Percentiles rank a stretch among this genome's conserved stretches.
Conservation (phyloP, 2,888 invertebrate genomes). For the Orthosia cruda region DNA sequence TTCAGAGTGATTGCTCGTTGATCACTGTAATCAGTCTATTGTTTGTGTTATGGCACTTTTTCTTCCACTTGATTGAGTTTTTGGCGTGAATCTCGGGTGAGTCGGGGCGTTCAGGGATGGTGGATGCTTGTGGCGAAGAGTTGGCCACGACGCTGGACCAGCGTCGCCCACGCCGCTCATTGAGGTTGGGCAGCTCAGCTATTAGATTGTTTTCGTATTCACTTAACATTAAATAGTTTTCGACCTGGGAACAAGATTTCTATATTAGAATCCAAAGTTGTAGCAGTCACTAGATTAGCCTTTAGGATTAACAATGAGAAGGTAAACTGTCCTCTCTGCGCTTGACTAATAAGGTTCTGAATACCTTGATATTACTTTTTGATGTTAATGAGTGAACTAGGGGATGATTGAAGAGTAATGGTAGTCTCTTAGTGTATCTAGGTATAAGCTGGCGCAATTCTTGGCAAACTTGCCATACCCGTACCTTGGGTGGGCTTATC, state of each 20-base stretch:
- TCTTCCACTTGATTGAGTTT: constrained; percentile 88
- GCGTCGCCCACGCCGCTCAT: constrained; percentile 94
- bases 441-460: too few species aligned
- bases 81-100: constrained; percentile 84
- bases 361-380: too few species aligned
- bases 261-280: neutral
- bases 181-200: constrained; percentile 94
- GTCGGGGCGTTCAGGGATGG: constrained; percentile 79
- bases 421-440: too few species aligned
- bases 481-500: too few species aligned
- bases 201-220: constrained; percentile 97
- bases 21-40: constrained; percentile 95
- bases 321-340: neutral
- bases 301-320: neutral
- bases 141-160: constrained; percentile 93
- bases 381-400: neutral
- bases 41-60: constrained; percentile 91
- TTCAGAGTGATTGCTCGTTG: constrained; percentile 94
- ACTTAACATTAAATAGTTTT: constrained; percentile 96
- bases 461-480: too few species aligned
- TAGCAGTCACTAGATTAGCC: neutral
- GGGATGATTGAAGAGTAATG: neutral
- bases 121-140: constrained; percentile 78
- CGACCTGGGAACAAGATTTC: constrained; percentile 90
- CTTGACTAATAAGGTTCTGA: too few species aligned